A percentile compares a stretch with the other conserved stretches of the same genome.
Evolutionary conservation across 2,888 invertebrate genomes (phyloP).

Genomic region (Pachymerium ferrugineum): DNA sequence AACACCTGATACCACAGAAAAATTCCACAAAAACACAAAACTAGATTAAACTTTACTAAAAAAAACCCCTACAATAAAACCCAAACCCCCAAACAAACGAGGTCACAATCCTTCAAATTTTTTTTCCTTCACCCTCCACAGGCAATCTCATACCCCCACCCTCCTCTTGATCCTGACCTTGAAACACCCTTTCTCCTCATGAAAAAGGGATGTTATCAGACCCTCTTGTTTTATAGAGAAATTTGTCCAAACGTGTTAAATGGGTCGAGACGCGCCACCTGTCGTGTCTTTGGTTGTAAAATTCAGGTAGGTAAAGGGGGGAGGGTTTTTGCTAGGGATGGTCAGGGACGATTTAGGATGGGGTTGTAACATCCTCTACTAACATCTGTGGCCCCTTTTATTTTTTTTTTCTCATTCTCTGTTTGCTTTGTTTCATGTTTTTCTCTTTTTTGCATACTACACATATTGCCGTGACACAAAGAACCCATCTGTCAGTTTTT

Average conservation of each 20-base stretch:
- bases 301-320: background rate
- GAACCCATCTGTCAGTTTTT: background rate
- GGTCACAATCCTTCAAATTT: background rate
- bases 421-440: background rate
- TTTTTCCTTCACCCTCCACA: background rate
- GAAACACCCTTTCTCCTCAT: constrained; percentile 3
- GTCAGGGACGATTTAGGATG: background rate
- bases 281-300: background rate
- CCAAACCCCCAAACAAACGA: too few relatives aligned
- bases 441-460: background rate
- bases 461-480: background rate
- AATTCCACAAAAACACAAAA: too few relatives aligned
- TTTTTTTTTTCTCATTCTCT: background rate
- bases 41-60: too few relatives aligned
- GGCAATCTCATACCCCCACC: background rate
- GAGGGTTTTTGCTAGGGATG: too few relatives aligned
- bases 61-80: too few relatives aligned
- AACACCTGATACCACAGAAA: too few relatives aligned
- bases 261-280: constrained; percentile 5
- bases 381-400: background rate
- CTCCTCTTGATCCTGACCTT: background rate
- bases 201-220: too few relatives aligned
- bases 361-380: background rate
- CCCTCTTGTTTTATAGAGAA: background rate
- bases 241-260: background rate